Evolutionary conservation across 1,140 invertebrate species (phyloP).

Genomic region (Drosophila ogumai): DNA sequence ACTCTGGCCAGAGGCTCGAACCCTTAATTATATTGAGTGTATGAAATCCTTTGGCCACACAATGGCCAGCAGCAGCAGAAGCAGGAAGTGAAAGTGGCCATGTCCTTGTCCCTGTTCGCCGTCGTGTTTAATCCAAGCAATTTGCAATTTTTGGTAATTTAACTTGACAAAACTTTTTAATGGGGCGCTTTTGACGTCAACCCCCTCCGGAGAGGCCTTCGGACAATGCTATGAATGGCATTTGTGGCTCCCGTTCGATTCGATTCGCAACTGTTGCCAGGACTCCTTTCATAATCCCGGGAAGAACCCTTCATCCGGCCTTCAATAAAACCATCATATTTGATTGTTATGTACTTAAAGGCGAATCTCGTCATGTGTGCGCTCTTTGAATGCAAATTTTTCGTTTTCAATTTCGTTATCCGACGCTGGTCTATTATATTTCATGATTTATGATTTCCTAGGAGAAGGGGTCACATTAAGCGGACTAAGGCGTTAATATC

Average conservation of each 20-base stretch:
- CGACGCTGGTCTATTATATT: conserved; percentile 48
- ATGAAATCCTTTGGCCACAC: conserved; percentile 83
- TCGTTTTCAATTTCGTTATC: conserved; percentile 64
- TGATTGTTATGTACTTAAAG: conserved; percentile 77
- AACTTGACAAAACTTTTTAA: conserved; percentile 84
- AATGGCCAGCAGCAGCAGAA: conserved; percentile 42
- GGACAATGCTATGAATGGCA: conserved; percentile 58
- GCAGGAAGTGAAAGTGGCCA: conserved; percentile 77
- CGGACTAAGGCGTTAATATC: conserved; percentile 75
- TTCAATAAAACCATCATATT: conserved; percentile 69
- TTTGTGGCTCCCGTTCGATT: conserved; percentile 70
- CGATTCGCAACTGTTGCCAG: conserved; percentile 75
- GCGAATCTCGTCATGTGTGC: conserved; percentile 46
- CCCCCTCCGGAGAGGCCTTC: conserved; percentile 14
- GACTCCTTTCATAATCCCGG: conserved; percentile 39
- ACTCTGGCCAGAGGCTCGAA: conserved; percentile 64
- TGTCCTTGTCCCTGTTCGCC: conserved; percentile 63
- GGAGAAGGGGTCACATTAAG: conserved; percentile 44
- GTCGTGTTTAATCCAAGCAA: conserved; percentile 79
- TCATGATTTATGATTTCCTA: conserved; percentile 63
- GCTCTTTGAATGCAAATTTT: conserved; percentile 58
- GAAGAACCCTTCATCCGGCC: conserved; percentile 44
- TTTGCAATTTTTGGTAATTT: conserved; percentile 84
- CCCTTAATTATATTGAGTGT: conserved; percentile 84
- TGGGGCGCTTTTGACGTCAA: conserved; percentile 32